These are phyloP conservation scores for Latrodectus hesperus DNA, from an alignment of 2,888 invertebrate genomes.

Conservation along the genomic window DNA sequence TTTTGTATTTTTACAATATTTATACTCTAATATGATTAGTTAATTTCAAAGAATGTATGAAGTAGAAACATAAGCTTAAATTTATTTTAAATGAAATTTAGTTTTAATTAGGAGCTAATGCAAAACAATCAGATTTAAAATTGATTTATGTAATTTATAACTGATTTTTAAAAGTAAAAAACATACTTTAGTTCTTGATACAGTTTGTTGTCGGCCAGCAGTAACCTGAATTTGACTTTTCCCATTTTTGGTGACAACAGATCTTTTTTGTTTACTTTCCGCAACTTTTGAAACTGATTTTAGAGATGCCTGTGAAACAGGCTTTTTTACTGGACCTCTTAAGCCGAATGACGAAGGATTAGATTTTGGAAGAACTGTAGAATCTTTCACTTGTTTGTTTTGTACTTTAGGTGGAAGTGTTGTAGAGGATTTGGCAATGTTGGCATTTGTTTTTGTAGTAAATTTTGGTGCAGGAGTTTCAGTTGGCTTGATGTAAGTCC, in stretches of 20 bases:
- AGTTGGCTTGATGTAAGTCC: constrained; percentile 25
- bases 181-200: too few species aligned
- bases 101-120: too few species aligned
- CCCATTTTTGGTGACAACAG: background rate
- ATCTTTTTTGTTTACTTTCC: background rate
- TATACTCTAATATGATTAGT: too few species aligned
- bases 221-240: too few species aligned
- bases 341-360: background rate
- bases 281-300: background rate
- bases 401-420: background rate
- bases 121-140: too few species aligned
- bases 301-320: background rate
- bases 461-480: constrained; percentile 23
- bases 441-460: background rate
- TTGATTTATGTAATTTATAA: too few species aligned
- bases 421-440: background rate
- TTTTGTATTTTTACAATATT: too few species aligned
- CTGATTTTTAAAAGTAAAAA: too few species aligned
- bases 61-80: too few species aligned
- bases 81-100: too few species aligned
- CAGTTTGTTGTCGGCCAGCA: too few species aligned
- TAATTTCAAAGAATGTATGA: too few species aligned
- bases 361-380: background rate
- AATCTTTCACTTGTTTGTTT: background rate
- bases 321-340: background rate